These are phyloP conservation scores for Strigamia transsilvanica DNA, from an alignment of 2,888 invertebrate genomes.

Conservation along the genomic window DNA sequence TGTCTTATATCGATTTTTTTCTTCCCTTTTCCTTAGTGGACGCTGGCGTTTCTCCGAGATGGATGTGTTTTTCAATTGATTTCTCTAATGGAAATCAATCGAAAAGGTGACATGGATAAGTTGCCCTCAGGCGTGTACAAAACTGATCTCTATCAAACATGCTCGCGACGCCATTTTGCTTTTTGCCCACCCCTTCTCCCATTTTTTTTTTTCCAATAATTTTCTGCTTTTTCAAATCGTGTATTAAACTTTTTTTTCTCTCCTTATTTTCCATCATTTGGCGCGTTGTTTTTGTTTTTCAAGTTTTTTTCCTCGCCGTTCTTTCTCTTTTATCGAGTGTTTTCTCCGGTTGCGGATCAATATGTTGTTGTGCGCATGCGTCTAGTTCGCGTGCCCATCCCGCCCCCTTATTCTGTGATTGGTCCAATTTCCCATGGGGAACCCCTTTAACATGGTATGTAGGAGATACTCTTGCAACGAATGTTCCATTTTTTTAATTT, in stretches of 20 bases:
- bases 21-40: conserved; percentile 39
- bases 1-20: conserved; percentile 39
- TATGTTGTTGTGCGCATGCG: conserved; percentile 48
- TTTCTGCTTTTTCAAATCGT: background rate
- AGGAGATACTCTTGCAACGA: conserved; percentile 33
- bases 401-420: conserved; percentile 48
- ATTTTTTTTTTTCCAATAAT: background rate
- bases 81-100: conserved; percentile 49
- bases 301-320: background rate
- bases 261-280: conserved; percentile 33
- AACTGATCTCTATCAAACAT: conserved; percentile 42
- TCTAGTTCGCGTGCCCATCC: conserved; percentile 43
- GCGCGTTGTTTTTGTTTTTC: conserved; percentile 12
- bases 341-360: conserved; percentile 49
- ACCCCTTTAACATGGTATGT: conserved; percentile 34
- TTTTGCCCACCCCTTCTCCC: background rate
- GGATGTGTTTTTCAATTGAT: conserved; percentile 48
- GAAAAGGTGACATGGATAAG: conserved; percentile 44
- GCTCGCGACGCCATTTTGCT: conserved; percentile 2
- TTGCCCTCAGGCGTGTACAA: conserved; percentile 39
- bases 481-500: background rate
- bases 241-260: background rate
- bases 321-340: conserved; percentile 37
- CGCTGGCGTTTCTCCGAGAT: conserved; percentile 41
- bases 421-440: conserved; percentile 48